Conservation (phyloP, 2,888 invertebrate species). For the Rhagonycha fulva region DNA sequence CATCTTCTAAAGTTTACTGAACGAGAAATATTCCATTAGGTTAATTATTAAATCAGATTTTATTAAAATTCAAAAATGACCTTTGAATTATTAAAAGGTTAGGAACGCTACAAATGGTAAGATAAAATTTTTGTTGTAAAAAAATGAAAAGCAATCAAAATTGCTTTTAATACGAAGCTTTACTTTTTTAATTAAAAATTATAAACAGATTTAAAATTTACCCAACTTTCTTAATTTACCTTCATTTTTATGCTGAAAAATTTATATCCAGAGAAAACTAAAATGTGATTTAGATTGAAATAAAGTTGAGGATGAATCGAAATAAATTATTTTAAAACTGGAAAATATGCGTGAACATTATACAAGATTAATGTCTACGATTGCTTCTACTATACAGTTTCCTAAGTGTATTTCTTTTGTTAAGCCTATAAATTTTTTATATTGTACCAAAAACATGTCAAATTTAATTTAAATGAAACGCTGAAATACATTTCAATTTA, state of each 20-base stretch:
- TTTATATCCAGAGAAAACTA: neutral
- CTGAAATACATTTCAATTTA: neutral
- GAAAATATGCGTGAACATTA: neutral
- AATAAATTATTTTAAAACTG: neutral
- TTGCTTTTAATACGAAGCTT: neutral
- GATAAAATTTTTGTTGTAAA: neutral
- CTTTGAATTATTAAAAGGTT: neutral
- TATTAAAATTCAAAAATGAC: neutral
- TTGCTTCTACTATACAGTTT: neutral
- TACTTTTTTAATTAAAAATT: neutral
- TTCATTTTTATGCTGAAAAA: neutral
- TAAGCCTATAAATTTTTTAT: neutral
- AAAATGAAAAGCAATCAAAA: neutral
- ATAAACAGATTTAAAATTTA: neutral
- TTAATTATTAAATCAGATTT: neutral
- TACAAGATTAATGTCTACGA: neutral
- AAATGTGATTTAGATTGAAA: neutral
- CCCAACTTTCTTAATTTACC: neutral
- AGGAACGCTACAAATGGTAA: neutral
- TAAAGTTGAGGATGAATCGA: neutral
- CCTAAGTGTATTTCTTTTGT: neutral
- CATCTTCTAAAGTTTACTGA: neutral
- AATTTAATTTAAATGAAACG: neutral
- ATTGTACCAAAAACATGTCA: neutral
- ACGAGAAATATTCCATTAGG: neutral